These are phyloP conservation scores for Drosophila bunnanda DNA, from an alignment of 2,888 invertebrate genomes.

Conservation along the genomic window DNA sequence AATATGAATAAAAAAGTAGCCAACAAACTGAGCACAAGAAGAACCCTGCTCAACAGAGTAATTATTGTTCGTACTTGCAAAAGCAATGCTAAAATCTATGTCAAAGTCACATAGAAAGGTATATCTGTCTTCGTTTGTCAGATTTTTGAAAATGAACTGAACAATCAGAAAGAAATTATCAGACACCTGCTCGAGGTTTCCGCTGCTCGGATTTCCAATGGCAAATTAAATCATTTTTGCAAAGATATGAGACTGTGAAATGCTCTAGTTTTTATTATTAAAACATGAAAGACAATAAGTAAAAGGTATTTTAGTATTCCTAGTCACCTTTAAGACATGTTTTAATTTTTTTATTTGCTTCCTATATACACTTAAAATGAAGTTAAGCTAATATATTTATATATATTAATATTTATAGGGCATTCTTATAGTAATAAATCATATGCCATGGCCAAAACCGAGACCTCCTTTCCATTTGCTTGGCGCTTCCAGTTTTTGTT, in stretches of 20 bases:
- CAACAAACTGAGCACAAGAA: slow-evolving; percentile 3
- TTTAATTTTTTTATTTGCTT: too few relatives aligned
- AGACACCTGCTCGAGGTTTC: slow-evolving; percentile 56
- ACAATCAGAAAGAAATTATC: slow-evolving; percentile 33
- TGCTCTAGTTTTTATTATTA: slow-evolving; percentile 4
- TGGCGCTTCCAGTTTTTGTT: slow-evolving; percentile 14
- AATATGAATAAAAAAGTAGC: slow-evolving; percentile 23
- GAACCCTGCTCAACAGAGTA: slow-evolving; percentile 8
- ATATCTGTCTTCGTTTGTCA: slow-evolving; percentile 21
- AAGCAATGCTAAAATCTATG: slow-evolving; percentile 59
- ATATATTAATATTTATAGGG: too few relatives aligned
- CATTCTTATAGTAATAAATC: slow-evolving; percentile 17
- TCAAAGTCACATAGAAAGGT: slow-evolving; percentile 61
- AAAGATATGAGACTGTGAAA: not conserved
- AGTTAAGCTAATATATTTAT: too few relatives aligned
- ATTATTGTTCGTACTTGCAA: slow-evolving; percentile 13
- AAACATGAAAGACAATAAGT: too few relatives aligned
- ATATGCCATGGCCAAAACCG: not conserved
- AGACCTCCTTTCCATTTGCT: slow-evolving; percentile 2
- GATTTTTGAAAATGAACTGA: slow-evolving; percentile 32
- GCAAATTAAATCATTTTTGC: slow-evolving; percentile 13
- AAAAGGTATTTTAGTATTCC: too few relatives aligned
- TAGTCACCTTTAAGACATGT: not conserved
- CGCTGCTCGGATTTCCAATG: slow-evolving; percentile 52
- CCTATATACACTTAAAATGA: too few relatives aligned